Percentiles rank a stretch among this genome's conserved stretches.
These are phyloP conservation scores for Mormyrus proboscirostris DNA, from an alignment of 2,797 vertebrate genomes.

Conservation along the genomic window DNA sequence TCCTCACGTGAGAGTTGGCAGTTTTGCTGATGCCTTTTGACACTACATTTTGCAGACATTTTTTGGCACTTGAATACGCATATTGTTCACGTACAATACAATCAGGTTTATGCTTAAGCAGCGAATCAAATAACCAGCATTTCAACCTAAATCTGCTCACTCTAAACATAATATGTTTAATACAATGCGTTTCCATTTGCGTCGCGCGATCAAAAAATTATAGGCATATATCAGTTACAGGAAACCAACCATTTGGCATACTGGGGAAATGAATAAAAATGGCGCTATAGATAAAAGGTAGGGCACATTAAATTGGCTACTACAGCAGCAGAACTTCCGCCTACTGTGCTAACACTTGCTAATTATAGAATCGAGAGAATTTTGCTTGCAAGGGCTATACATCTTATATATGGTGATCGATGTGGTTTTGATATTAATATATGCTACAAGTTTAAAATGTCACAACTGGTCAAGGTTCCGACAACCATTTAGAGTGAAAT, in stretches of 20 bases:
- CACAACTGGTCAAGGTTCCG: background rate
- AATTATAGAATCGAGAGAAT: background rate
- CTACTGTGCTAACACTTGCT: background rate
- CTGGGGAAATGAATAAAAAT: background rate
- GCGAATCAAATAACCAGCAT: background rate
- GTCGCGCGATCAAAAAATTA: background rate
- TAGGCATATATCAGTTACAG: background rate
- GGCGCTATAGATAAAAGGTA: background rate
- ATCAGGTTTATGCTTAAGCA: background rate
- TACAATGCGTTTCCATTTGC: background rate
- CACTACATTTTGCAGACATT: background rate
- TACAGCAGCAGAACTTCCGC: background rate
- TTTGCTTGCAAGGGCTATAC: background rate
- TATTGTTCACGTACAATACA: background rate
- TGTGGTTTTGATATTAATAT: background rate
- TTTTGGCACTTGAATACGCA: background rate
- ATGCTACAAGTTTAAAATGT: background rate
- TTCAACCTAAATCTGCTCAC: background rate
- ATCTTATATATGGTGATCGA: background rate
- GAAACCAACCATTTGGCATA: background rate
- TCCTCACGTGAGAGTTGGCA: background rate
- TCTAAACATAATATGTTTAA: background rate
- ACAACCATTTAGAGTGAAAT: background rate
- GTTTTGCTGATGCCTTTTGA: background rate
- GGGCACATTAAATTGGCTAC: background rate